Conservation (phyloP, 2,888 invertebrate genomes). For the Chrysopilus asiliformis region DNA sequence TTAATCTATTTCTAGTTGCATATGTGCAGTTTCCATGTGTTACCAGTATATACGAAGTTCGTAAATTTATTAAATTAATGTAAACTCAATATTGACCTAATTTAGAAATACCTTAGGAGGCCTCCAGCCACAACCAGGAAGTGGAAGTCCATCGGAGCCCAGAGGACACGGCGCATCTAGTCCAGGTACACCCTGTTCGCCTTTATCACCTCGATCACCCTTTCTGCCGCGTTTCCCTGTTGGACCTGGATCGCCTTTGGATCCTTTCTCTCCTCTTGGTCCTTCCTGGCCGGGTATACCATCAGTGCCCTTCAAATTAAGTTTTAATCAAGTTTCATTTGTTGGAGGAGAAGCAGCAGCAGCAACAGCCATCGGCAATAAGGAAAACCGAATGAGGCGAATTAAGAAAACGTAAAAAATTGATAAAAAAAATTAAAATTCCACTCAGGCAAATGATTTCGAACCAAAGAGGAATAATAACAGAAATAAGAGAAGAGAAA, state of each 20-base stretch:
- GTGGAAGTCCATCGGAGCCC: slow-evolving; percentile 87
- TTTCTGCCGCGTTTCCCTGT: slow-evolving; percentile 81
- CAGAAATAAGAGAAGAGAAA: background rate
- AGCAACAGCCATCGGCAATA: no score
- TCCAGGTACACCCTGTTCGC: slow-evolving; percentile 93
- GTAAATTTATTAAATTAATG: background rate
- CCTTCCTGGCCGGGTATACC: slow-evolving; percentile 90
- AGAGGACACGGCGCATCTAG: slow-evolving; percentile 98
- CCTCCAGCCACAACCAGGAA: slow-evolving; percentile 93
- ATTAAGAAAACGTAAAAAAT: no score
- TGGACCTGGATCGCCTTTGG: slow-evolving; percentile 63
- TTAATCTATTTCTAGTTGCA: no score
- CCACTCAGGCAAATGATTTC: slow-evolving; percentile 12
- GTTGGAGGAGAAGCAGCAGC: no score
- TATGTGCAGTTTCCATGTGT: no score
- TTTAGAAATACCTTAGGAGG: slow-evolving; percentile 56
- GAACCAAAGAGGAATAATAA: slow-evolving; percentile 4
- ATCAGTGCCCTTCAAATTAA: slow-evolving; percentile 61
- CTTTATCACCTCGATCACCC: slow-evolving; percentile 86
- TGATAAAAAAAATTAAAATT: no score
- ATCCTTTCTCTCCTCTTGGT: slow-evolving; percentile 79
- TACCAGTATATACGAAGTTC: no score
- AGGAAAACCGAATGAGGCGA: no score
- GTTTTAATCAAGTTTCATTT: background rate
- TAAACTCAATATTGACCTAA: background rate